Evolutionary conservation across 2,888 invertebrate genomes (phyloP).

Genomic region (Megastigmus dorsalis): DNA sequence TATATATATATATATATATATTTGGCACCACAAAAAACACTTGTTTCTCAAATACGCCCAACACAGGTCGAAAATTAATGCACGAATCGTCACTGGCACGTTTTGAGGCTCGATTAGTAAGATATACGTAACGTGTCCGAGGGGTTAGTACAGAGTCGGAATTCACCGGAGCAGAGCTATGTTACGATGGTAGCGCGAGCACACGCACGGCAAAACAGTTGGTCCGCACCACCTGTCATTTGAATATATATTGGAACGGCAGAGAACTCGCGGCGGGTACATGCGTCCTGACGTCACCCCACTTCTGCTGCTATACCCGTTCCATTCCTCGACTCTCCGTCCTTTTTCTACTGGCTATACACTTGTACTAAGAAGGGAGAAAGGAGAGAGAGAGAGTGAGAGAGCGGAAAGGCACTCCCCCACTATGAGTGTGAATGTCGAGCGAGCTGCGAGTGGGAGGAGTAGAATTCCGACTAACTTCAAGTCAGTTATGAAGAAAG

Average conservation of each 20-base stretch:
- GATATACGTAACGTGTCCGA: too few relatives aligned
- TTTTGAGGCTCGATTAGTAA: too few relatives aligned
- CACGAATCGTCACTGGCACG: too few relatives aligned
- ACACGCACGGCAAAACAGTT: conserved; percentile 49
- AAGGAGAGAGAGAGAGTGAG: too few relatives aligned
- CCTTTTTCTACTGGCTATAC: too few relatives aligned
- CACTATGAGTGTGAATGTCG: conserved; percentile 1
- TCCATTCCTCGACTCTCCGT: neutral
- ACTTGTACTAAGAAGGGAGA: too few relatives aligned
- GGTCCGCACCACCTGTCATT: conserved; percentile 71
- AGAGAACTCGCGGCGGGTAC: neutral
- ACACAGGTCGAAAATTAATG: too few relatives aligned
- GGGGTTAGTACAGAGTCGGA: neutral
- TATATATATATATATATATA: too few relatives aligned
- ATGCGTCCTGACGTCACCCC: neutral
- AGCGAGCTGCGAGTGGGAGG: neutral
- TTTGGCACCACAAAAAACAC: too few relatives aligned
- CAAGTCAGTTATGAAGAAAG: neutral
- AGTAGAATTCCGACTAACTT: neutral
- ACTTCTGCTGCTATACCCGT: neutral
- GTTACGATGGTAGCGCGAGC: conserved; percentile 13
- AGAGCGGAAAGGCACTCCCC: neutral
- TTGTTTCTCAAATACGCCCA: too few relatives aligned
- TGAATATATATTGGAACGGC: conserved; percentile 62
- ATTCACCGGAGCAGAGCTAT: neutral